Evolutionary conservation across 2,797 vertebrate genomes (phyloP), one percentile per base, ranked within the genome.

Genomic region (Coreius guichenoti): DNA sequence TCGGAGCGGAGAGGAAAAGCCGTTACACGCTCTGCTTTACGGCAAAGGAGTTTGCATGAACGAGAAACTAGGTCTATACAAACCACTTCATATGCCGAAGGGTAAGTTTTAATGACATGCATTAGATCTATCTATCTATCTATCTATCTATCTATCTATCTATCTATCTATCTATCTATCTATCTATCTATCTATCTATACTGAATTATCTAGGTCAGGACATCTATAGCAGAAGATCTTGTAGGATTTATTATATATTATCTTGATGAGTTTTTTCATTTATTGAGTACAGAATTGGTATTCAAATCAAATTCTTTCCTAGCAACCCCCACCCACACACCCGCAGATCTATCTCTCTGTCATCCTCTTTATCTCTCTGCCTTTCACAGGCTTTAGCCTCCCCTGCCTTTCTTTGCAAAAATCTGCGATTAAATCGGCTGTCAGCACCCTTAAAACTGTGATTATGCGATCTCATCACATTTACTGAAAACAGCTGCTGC

Each of bases 11-110:
- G 97, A 98, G 92, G 97, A 98, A 92, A 98, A 98, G 92, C 98
- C 97, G 84, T 95, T 99, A 92, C 97, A 97, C 87, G 97, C 98
- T 89, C 95, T 99, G 74, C 96, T 99, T 83, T 96, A 98, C 91
- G 97, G 97, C 91, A 95, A 96, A 12, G 98, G 97, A 43, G 90
- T 95, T 91, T 99, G 98, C 95, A 94, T 94, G 89, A 97, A 96
- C 93, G 97, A 98, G 92, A 98, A 97, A 94, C 36, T 82, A 36
- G 49, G 31, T 26, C 93, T 93, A 94, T 96, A 96, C 92, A 95
- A 96, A 69, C 94, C 95, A 92, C 91, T 95, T 87, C 90, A 93
- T 69, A 83, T 90, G 19, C 82, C 91, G 0, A 92, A 89, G 87
- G 94, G 95, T 95, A 92, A 88, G 91, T 88, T 51, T 36, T 80